phyloP scores from a whole-genome alignment of 2,888 invertebrate species.

The Vannuccia rotundouncinata region DNA sequence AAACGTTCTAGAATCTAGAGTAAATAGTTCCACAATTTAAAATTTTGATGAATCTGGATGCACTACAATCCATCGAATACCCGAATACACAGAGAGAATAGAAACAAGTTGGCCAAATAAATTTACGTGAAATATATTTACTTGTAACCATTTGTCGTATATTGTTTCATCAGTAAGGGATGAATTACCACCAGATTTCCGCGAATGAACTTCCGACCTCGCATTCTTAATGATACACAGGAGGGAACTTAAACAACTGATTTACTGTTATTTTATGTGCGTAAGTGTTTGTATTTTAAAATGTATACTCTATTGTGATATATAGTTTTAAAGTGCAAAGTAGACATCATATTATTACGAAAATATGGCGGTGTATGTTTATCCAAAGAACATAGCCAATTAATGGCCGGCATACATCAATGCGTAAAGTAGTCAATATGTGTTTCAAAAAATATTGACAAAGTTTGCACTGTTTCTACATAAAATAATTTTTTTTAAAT shows the following conservation, averaged over 20 bases:
- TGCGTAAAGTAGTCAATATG: not conserved
- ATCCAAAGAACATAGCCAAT: not conserved
- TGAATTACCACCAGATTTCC: not conserved
- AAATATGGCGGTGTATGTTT: not conserved
- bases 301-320: not conserved
- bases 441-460: not conserved
- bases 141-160: not conserved
- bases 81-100: not conserved
- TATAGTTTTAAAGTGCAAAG: not conserved
- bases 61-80: not conserved
- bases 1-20: not conserved
- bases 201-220: not conserved
- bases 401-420: not conserved
- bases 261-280: not conserved
- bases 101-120: not conserved
- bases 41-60: not conserved
- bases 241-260: not conserved
- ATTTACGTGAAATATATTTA: no score
- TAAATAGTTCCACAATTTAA: not conserved
- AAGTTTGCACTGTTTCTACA: not conserved
- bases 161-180: not conserved
- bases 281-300: not conserved
- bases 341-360: not conserved
- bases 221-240: no score
- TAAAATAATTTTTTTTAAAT: no score